Percentiles rank a stretch among this genome's conserved stretches.
Conservation (phyloP, 2,797 vertebrate species). For the Babyrousa celebensis region DNA sequence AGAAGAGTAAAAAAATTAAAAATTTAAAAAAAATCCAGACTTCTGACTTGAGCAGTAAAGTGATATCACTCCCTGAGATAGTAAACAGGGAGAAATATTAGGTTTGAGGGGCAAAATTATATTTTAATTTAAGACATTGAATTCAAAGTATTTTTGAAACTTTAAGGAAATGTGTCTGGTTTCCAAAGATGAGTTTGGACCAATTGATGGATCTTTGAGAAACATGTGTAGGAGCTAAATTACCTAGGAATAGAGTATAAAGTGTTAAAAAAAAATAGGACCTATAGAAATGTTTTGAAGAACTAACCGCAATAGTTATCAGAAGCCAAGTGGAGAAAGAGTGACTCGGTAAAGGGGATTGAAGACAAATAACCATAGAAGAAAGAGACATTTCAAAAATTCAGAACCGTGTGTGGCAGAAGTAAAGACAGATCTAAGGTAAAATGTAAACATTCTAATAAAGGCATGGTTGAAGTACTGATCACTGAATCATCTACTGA, state of each 20-base stretch:
- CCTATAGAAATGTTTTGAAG: background rate
- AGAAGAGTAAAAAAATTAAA: background rate
- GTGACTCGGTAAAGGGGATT: background rate
- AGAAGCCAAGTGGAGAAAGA: background rate
- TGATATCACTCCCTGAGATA: background rate
- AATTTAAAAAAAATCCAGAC: background rate
- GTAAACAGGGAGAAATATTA: background rate
- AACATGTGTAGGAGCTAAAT: background rate
- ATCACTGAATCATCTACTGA: background rate
- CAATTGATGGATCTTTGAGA: background rate
- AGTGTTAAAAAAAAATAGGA: background rate
- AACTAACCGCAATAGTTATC: background rate
- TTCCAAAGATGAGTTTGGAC: background rate
- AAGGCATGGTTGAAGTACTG: background rate
- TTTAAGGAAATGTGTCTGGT: background rate
- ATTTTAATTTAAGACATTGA: background rate
- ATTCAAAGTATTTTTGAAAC: background rate
- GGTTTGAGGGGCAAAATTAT: background rate
- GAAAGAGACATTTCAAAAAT: background rate
- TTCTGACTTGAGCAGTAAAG: background rate
- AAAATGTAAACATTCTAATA: background rate
- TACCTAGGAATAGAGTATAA: background rate
- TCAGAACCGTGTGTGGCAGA: background rate
- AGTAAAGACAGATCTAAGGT: background rate
- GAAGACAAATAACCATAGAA: background rate